A percentile compares a stretch with the other conserved stretches of the same genome.
Conservation (phyloP, 2,797 vertebrate genomes). For the Hoplostethus atlanticus region DNA sequence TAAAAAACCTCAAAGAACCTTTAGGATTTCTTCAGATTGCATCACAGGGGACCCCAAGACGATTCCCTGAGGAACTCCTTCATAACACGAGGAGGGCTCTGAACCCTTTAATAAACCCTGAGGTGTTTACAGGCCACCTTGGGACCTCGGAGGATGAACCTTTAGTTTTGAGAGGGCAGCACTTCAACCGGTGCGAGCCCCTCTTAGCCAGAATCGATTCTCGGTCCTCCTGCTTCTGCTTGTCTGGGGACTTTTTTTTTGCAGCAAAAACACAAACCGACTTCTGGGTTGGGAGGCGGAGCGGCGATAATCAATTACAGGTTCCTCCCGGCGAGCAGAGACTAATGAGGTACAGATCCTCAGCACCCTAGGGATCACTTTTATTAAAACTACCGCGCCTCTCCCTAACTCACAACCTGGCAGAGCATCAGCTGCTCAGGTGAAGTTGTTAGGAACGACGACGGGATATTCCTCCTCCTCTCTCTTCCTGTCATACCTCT, state of each 20-base stretch:
- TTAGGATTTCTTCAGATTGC: neutral
- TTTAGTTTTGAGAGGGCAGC: neutral
- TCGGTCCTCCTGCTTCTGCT: constrained; percentile 8
- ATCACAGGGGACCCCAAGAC: neutral
- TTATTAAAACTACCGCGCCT: constrained; percentile 40
- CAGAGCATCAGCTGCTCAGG: constrained; percentile 23
- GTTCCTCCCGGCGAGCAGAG: constrained; percentile 40
- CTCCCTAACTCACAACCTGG: constrained; percentile 9
- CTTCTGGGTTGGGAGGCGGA: constrained; percentile 26
- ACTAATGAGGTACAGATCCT: constrained; percentile 59
- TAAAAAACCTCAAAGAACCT: constrained; percentile 11
- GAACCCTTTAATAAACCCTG: constrained; percentile 16
- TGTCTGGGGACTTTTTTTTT: constrained; percentile 9
- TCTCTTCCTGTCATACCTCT: too few relatives aligned
- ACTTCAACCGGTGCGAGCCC: neutral
- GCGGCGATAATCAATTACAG: constrained; percentile 59
- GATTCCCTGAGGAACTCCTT: constrained; percentile 33
- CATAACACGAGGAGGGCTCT: neutral
- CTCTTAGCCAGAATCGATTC: constrained; percentile 47
- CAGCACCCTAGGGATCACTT: constrained; percentile 44
- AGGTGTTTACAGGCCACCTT: constrained; percentile 2
- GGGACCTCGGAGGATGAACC: constrained; percentile 8
- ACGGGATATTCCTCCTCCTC: too few relatives aligned
- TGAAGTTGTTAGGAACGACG: neutral
- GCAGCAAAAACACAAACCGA: constrained; percentile 19